Evolutionary conservation across 2,113 vertebrate species (phyloP).

Genomic region (Toxotes jaculatrix): DNA sequence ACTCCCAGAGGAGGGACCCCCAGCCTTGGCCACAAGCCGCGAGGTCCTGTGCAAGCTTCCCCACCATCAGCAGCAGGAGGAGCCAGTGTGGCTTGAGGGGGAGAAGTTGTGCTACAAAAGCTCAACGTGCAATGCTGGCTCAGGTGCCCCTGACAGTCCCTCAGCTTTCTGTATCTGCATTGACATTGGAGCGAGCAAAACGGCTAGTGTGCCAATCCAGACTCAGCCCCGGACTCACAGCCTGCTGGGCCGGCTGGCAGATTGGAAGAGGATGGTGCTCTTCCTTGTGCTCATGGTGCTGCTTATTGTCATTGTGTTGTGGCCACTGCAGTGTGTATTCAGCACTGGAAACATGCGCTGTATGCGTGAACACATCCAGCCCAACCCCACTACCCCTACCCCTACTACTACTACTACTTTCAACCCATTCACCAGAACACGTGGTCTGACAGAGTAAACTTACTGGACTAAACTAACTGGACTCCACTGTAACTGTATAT

Average conservation of each 20-base stretch:
- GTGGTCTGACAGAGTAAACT: background rate
- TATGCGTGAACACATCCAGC: background rate
- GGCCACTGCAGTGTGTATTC: conserved; percentile 92
- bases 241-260: conserved; percentile 79
- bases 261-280: conserved; percentile 90
- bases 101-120: conserved; percentile 90
- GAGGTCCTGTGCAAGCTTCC: conserved; percentile 91
- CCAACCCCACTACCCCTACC: background rate
- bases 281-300: conserved; percentile 85
- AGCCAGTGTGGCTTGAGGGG: conserved; percentile 92
- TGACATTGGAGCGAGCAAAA: conserved; percentile 90
- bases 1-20: conserved; percentile 87
- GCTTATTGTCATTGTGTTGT: conserved; percentile 89
- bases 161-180: conserved; percentile 86
- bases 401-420: background rate
- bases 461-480: background rate
- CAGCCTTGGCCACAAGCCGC: conserved; percentile 88
- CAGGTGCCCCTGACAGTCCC: conserved; percentile 41
- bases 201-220: rapidly evolving
- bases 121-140: background rate
- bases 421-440: background rate
- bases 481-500: conserved; percentile 14
- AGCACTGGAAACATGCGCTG: conserved; percentile 90
- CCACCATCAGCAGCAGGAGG: conserved; percentile 85
- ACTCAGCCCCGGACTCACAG: conserved; percentile 13